phyloP scores from a whole-genome alignment of 2,113 vertebrate species.

The Takifugu flavidus region DNA sequence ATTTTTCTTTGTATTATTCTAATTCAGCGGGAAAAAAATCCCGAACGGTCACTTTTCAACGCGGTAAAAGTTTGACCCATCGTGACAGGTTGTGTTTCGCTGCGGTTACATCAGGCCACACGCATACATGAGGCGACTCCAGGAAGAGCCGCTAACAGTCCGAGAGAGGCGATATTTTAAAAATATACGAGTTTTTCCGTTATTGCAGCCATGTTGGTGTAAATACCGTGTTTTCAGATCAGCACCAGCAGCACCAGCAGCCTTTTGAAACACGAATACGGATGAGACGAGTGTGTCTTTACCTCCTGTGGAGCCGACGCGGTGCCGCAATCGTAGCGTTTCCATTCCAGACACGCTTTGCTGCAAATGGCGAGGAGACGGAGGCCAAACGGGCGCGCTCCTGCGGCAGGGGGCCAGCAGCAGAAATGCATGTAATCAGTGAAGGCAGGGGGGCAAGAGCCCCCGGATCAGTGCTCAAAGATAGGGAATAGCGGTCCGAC shows the following conservation, averaged over 20 bases:
- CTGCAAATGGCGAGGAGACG: constrained; percentile 49
- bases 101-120: neutral
- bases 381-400: constrained; percentile 40
- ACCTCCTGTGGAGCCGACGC: constrained; percentile 21
- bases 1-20: constrained; percentile 44
- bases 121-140: constrained; percentile 17
- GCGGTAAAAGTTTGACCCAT: neutral
- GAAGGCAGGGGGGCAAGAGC: constrained; percentile 30
- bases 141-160: neutral
- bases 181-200: too few species aligned
- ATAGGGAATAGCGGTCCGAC: constrained; percentile 36
- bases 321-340: constrained; percentile 27
- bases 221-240: too few species aligned
- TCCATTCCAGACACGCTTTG: constrained; percentile 55
- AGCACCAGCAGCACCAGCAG: too few species aligned
- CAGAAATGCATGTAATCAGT: constrained; percentile 59
- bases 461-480: constrained; percentile 49
- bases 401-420: constrained; percentile 29
- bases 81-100: constrained; percentile 13
- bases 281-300: neutral
- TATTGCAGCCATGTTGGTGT: too few species aligned
- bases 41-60: too few species aligned
- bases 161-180: too few species aligned
- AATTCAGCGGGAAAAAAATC: too few species aligned
- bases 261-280: too few species aligned